Evolutionary conservation across 2,797 vertebrate species (phyloP).

Genomic region (Natrix natrix): DNA sequence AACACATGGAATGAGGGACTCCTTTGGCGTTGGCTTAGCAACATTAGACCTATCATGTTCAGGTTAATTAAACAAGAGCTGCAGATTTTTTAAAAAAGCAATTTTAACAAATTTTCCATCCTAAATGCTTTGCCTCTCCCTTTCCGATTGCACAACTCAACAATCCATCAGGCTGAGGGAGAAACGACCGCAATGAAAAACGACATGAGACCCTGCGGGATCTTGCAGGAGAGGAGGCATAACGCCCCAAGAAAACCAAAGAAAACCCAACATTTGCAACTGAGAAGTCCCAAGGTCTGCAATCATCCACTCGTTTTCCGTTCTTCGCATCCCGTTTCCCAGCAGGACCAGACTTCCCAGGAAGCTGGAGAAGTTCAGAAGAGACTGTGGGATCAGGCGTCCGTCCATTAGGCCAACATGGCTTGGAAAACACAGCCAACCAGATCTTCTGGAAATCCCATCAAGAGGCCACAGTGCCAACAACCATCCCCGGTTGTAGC

Average conservation of each 20-base stretch:
- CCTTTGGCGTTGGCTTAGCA: slow-evolving; percentile 48
- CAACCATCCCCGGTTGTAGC: background rate
- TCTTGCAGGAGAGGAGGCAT: background rate
- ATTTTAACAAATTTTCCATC: slow-evolving; percentile 26
- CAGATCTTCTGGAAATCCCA: background rate
- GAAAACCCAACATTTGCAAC: background rate
- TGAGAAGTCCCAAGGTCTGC: background rate
- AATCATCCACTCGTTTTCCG: background rate
- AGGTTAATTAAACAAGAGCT: slow-evolving; percentile 64
- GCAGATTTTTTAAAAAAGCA: slow-evolving; percentile 28
- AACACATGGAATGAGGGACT: slow-evolving; percentile 6
- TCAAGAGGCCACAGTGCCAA: background rate
- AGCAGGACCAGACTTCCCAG: background rate
- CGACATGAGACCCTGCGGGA: background rate
- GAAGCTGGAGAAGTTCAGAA: background rate
- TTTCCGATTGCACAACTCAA: background rate
- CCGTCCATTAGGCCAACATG: background rate
- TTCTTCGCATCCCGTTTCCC: background rate
- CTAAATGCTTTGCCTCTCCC: background rate
- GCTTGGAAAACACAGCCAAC: background rate
- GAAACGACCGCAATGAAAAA: background rate
- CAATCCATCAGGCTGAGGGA: background rate
- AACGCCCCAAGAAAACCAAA: background rate
- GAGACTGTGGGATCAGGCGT: background rate
- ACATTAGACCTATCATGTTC: slow-evolving; percentile 59